These are phyloP conservation scores for Thera britannica DNA, from an alignment of 2,888 invertebrate species.

Conservation along the genomic window DNA sequence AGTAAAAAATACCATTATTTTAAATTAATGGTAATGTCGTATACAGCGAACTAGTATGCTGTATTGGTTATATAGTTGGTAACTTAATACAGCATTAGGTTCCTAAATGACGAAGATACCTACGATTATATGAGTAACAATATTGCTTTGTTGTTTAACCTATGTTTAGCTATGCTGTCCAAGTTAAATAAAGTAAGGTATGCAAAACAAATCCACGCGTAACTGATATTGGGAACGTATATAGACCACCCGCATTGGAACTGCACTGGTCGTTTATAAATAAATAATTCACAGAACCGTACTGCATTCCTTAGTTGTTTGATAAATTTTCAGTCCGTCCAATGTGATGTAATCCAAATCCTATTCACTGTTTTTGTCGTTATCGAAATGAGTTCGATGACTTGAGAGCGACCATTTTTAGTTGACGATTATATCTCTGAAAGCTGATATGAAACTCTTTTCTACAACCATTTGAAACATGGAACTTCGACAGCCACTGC, in stretches of 20 bases:
- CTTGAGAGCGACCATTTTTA: conserved; percentile 4
- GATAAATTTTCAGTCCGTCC: conserved; percentile 27
- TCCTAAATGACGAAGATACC: background rate
- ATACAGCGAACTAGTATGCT: too few species aligned
- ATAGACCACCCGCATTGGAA: conserved; percentile 41
- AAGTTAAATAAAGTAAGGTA: conserved; percentile 29
- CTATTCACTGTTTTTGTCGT: conserved; percentile 20
- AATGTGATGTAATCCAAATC: conserved; percentile 19
- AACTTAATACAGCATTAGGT: too few species aligned
- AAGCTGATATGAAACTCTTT: conserved; percentile 10
- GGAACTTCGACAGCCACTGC: background rate
- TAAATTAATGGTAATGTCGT: too few species aligned
- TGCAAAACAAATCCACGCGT: conserved; percentile 33
- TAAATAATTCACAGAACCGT: conserved; percentile 40
- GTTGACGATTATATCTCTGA: background rate
- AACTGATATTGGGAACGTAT: conserved; percentile 36
- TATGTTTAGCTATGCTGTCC: conserved; percentile 1
- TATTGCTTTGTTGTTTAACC: conserved; percentile 4
- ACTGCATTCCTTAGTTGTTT: conserved; percentile 35
- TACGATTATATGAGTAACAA: background rate
- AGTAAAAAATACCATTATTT: too few species aligned
- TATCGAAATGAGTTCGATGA: conserved; percentile 15
- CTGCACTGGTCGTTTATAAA: conserved; percentile 41
- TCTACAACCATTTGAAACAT: background rate
- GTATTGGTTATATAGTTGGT: too few species aligned